Conservation (phyloP, 1,140 invertebrate genomes). For the Zaprionus inermis region DNA sequence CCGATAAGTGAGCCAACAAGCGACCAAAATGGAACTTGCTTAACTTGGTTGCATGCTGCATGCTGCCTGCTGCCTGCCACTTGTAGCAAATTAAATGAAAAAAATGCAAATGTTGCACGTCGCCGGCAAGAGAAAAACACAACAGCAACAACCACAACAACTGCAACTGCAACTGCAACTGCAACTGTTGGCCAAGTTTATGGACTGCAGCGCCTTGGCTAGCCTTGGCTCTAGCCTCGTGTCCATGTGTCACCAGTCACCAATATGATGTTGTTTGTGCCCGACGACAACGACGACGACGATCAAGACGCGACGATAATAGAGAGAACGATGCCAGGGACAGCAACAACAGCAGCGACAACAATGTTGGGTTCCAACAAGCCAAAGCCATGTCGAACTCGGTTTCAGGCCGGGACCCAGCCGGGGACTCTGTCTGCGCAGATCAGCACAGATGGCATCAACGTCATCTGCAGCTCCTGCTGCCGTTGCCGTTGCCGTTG, state of each 20-base stretch:
- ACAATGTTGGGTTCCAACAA: neutral
- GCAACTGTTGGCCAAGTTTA: constrained; percentile 57
- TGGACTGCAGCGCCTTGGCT: constrained; percentile 56
- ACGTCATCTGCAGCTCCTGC: constrained; percentile 32
- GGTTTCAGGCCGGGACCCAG: constrained; percentile 18
- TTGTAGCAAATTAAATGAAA: constrained; percentile 65
- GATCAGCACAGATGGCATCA: constrained; percentile 60
- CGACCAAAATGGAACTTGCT: constrained; percentile 46
- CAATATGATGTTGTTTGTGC: constrained; percentile 74
- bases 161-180: constrained; percentile 7
- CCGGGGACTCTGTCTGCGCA: constrained; percentile 29
- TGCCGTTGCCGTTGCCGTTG: constrained; percentile 3
- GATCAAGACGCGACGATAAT: constrained; percentile 70
- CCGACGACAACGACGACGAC: constrained; percentile 34
- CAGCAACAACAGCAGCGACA: constrained; percentile 9
- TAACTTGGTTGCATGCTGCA: constrained; percentile 11
- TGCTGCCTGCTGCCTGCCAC: constrained; percentile 26
- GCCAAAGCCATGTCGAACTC: constrained; percentile 32
- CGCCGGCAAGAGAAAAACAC: constrained; percentile 20
- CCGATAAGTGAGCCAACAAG: constrained; percentile 48
- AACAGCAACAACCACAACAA: constrained; percentile 21
- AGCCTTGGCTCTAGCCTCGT: constrained; percentile 44
- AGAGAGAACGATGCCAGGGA: constrained; percentile 45
- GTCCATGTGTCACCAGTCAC: constrained; percentile 77
- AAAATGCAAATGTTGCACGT: constrained; percentile 78